Percentiles rank a stretch among this genome's conserved stretches.
These are phyloP conservation scores for Acrocephalus kingi DNA, from an alignment of 2,113 vertebrate species.

Conservation along the genomic window DNA sequence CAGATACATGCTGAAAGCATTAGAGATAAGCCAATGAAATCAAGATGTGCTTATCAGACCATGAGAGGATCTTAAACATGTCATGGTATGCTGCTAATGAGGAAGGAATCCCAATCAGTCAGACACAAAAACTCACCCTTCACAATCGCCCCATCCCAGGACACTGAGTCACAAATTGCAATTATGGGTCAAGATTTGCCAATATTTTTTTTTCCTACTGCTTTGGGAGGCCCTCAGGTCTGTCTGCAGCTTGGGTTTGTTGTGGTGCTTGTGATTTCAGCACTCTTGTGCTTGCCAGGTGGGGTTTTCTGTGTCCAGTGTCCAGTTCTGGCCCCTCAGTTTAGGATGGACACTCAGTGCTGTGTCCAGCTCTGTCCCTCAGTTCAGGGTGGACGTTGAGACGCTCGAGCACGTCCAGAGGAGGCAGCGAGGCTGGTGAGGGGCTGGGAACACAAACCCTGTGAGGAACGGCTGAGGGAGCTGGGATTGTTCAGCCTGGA, in stretches of 20 bases:
- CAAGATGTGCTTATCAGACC: not conserved
- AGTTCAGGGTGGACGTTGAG: too few relatives aligned
- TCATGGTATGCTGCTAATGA: not conserved
- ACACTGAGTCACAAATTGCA: not conserved
- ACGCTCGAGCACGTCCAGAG: too few relatives aligned
- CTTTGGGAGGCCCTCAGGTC: not conserved
- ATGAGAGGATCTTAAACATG: not conserved
- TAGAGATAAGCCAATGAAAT: conserved; percentile 34
- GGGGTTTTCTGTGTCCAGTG: not conserved
- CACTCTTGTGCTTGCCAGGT: accelerated
- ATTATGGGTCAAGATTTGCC: not conserved
- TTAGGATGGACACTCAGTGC: too few relatives aligned
- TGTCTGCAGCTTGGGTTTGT: not conserved
- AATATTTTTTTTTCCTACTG: accelerated
- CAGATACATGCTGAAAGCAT: not conserved
- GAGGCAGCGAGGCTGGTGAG: too few relatives aligned
- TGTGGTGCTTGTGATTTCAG: accelerated
- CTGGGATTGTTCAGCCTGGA: too few relatives aligned
- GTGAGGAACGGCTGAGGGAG: too few relatives aligned
- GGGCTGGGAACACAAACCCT: too few relatives aligned
- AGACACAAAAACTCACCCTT: not conserved
- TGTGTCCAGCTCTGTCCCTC: too few relatives aligned
- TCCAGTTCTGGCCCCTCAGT: too few relatives aligned
- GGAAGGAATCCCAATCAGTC: not conserved
- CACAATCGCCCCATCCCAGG: accelerated